Base-by-base conservation (phyloP, 2,113 vertebrate species). In the Amphilophus citrinellus region DNA sequence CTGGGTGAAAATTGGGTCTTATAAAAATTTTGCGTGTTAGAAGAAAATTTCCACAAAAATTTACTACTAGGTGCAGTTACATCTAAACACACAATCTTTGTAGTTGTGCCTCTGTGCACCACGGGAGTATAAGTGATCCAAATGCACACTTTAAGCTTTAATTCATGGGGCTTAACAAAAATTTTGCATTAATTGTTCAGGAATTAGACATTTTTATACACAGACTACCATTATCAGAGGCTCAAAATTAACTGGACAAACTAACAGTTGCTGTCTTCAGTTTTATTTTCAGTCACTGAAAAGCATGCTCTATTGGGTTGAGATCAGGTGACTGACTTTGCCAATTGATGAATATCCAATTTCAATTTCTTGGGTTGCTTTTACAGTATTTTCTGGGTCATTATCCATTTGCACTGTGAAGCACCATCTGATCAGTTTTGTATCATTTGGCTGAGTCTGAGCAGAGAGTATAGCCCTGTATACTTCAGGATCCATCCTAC, bases 81-180 rank as follows among this genome's bases (percentile, higher is more conserved):
- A 42, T 47, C 65, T 11, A 24, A 68, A 10, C 65, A 27, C 42
- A 47, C 65, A 68, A 68, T 68, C 35, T 42, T 22, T 65, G 35
- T 42, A 20, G 39, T 42, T 11, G 10, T 42, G 3, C 39, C 39
- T 39, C 35, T 65, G 35, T 65, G 10, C 62, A 65, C 35, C 65
- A 68, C 65, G 15, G 17, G 39, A 68, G 1, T 47, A 42, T 27
- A 68, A 47, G 47, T 68, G 14, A 47, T 47, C 47, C 27, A 68
- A 27, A 0, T 0, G 65, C 22, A 68, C 14, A 6, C 35, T 35
- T 35, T 35, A 0, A 35, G 1, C 35, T 6, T 35, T 35, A 35
- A 35, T 35, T 35, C 35, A 35, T 7, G 35, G 6, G 35, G 35
- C 35, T 35, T 35, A 7, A 35, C 35, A 7, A 35, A 35, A 7